Conservation (phyloP, 2,888 invertebrate genomes). For the Itoplectis maculator region DNA sequence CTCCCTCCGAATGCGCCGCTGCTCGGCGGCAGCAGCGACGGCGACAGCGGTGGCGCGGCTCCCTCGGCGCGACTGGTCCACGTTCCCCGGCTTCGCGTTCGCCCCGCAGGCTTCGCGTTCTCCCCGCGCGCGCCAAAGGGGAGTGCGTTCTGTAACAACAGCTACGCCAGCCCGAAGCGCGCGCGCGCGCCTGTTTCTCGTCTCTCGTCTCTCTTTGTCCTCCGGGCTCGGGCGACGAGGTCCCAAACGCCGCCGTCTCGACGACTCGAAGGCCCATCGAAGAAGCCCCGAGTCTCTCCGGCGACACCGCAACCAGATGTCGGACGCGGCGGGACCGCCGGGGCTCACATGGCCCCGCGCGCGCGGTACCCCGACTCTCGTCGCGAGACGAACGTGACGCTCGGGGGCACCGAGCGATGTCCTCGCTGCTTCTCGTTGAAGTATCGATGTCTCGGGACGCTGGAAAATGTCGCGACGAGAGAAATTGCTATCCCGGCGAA, state of each 20-base stretch:
- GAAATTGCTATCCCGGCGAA: neutral
- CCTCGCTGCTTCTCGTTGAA: too few relatives aligned
- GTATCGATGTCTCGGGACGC: too few relatives aligned
- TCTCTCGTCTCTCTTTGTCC: constrained; percentile 72
- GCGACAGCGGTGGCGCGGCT: constrained; percentile 14
- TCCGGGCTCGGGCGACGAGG: constrained; percentile 25
- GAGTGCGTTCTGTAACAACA: constrained; percentile 25
- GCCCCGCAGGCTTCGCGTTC: constrained; percentile 57
- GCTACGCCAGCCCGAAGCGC: too few relatives aligned
- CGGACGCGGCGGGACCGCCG: constrained; percentile 57
- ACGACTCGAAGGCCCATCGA: too few relatives aligned
- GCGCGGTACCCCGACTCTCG: neutral
- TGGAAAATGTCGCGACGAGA: neutral
- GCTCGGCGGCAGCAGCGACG: too few relatives aligned
- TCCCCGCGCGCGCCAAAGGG: constrained; percentile 22
- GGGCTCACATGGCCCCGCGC: too few relatives aligned
- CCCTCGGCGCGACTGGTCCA: constrained; percentile 57
- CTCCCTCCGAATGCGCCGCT: constrained; percentile 57
- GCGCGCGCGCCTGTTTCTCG: constrained; percentile 23
- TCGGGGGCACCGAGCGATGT: neutral
- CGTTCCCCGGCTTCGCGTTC: constrained; percentile 47
- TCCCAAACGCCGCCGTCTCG: neutral
- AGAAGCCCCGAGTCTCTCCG: constrained; percentile 62
- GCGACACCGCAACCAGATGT: constrained; percentile 73
- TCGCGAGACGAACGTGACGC: neutral